A percentile compares a stretch with the other conserved stretches of the same genome.
Evolutionary conservation across 2,113 vertebrate genomes (phyloP).

Genomic region (Indri indri): DNA sequence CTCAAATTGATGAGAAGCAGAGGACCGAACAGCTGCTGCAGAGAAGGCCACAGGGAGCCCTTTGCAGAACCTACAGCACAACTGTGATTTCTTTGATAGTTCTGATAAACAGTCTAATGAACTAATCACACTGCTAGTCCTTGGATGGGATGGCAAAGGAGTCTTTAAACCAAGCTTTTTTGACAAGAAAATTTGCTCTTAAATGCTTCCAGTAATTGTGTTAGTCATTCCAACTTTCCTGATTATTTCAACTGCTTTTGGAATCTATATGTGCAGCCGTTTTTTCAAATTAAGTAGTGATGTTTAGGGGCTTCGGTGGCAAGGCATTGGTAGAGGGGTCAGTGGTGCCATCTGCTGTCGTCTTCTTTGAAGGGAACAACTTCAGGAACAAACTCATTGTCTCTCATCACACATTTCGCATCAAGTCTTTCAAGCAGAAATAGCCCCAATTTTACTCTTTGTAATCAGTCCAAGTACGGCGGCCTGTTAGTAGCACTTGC

Average conservation of each 20-base stretch:
- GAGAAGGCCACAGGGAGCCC: background rate
- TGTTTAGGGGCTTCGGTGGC: background rate
- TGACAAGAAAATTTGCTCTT: background rate
- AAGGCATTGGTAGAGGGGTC: background rate
- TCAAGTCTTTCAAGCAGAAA: background rate
- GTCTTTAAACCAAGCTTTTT: background rate
- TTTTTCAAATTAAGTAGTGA: background rate
- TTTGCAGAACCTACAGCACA: background rate
- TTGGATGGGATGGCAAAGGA: background rate
- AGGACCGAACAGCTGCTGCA: background rate
- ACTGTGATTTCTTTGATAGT: background rate
- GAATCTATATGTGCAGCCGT: background rate
- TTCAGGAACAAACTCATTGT: background rate
- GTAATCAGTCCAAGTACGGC: background rate
- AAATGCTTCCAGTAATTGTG: background rate
- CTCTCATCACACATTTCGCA: background rate
- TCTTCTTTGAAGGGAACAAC: background rate
- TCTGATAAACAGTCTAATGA: conserved; percentile 1
- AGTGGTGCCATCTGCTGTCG: conserved; percentile 48
- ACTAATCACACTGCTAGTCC: background rate
- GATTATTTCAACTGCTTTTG: background rate
- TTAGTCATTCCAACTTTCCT: background rate
- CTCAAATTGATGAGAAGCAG: background rate
- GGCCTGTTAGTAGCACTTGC: background rate
- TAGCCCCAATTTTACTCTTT: conserved; percentile 1